Base-by-base conservation (phyloP, 1,140 invertebrate genomes). In the Cataglyphis hispanica region DNA sequence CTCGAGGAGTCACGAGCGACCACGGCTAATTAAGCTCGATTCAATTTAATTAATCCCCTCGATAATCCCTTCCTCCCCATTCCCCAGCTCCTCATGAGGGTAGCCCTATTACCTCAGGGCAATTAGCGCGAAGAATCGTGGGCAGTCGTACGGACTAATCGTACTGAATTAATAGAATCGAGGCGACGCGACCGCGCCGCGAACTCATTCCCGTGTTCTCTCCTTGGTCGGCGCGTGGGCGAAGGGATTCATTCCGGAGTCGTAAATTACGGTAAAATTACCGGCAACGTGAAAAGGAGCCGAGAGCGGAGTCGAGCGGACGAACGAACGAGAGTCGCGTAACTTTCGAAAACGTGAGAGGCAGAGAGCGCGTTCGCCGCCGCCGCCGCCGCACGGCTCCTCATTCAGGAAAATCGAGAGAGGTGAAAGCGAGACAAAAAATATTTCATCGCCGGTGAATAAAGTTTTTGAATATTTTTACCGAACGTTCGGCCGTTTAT, bases 11-110 rank as follows among this genome's bases (percentile, higher is more conserved):
- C 46, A 61, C 84, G 69, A 87, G 81, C 84, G 84, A 70, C 86
- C 86, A 86, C 90, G 90, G 86, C 90, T 93, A 94, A 94, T 94
- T 94, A 93, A 91, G 89, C 91, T 92, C 90, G 91, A 92, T 93
- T 93, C 90, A 86, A 91, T 93, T 91, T 92, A 93, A 94, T 94
- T 93, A 91, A 92, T 92, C 85, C 85, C 72, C 87, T 77, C 19
- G 53, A 46, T 72, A 72, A 87, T 86, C 69, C 56, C 72, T 25
- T 56, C 46, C 6, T 63, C 75, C 37, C 7, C 46, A 13, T 31
- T 64, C 31, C 31, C 4, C 58, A n/a, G 25, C 34, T 46, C 31
- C 16, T 22, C 63, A 25, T 25, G n/a, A n/a, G 53, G 27, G 16
- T 63, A 66, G 40, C 25, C 60, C 27, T 11, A n/a, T n/a, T n/a